Evolutionary conservation across 2,797 vertebrate genomes (phyloP).

Genomic region (Chiloscyllium punctatum): DNA sequence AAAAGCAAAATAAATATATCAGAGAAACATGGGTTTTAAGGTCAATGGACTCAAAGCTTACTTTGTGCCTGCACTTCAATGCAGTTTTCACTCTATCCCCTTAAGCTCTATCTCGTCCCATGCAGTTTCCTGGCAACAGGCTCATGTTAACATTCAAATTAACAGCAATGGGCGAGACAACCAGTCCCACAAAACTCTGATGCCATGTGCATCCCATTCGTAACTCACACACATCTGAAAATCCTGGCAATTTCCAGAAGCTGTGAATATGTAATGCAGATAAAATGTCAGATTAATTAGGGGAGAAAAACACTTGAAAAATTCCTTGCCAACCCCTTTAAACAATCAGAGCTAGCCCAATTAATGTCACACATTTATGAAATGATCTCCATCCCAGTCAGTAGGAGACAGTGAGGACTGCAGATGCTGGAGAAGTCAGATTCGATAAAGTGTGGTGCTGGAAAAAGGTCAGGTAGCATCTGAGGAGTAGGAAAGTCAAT

Average conservation of each 20-base stretch:
- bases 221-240: background rate
- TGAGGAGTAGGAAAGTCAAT: no score
- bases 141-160: background rate
- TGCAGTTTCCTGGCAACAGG: background rate
- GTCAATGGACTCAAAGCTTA: background rate
- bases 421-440: no score
- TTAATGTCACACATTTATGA: background rate
- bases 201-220: background rate
- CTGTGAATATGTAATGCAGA: background rate
- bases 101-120: background rate
- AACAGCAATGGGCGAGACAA: background rate
- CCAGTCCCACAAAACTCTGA: background rate
- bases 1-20: conserved; percentile 37
- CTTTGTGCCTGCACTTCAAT: background rate
- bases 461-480: no score
- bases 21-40: background rate
- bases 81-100: background rate
- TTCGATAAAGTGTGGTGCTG: no score
- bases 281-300: background rate
- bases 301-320: background rate
- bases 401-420: no score
- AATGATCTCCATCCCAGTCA: background rate
- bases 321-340: background rate
- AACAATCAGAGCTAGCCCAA: background rate
- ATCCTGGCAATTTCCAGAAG: background rate